Conservation (phyloP, 2,113 vertebrate genomes). For the Marcusenius ussheri region DNA sequence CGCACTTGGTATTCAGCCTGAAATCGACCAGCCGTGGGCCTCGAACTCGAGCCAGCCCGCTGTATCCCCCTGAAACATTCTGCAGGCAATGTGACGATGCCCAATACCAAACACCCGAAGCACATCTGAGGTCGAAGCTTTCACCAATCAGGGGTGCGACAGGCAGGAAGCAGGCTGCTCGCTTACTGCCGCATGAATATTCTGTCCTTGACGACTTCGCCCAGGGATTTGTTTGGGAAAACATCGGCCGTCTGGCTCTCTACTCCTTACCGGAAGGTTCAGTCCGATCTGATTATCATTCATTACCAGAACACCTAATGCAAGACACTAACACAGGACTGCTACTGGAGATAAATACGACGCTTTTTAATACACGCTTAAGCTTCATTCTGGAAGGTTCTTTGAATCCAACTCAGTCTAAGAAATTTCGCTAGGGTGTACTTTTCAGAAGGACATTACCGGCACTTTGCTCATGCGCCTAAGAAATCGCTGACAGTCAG, state of each 20-base stretch:
- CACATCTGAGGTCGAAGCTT: conserved; percentile 20
- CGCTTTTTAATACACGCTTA: not conserved
- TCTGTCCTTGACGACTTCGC: not conserved
- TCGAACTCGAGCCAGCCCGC: not conserved
- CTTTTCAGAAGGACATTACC: not conserved
- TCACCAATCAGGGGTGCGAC: conserved; percentile 40
- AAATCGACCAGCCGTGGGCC: not conserved
- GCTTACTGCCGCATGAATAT: conserved; percentile 10
- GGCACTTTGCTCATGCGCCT: not conserved
- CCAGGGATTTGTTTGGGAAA: not conserved
- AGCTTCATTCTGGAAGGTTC: not conserved
- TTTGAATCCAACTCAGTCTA: not conserved
- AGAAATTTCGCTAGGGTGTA: not conserved
- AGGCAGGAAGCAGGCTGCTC: conserved; percentile 21
- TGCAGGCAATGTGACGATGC: conserved; percentile 37
- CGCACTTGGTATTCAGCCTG: not conserved
- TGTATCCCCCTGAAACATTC: conserved; percentile 37
- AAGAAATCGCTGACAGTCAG: not conserved
- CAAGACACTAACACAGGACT: not conserved
- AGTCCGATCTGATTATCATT: conserved; percentile 1
- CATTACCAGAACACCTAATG: not conserved
- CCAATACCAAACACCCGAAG: not conserved
- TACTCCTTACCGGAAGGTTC: not conserved
- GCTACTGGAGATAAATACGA: not conserved
- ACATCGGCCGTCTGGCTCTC: not conserved